phyloP scores from a whole-genome alignment of 2,113 vertebrate species.

The Gobiocypris rarus region DNA sequence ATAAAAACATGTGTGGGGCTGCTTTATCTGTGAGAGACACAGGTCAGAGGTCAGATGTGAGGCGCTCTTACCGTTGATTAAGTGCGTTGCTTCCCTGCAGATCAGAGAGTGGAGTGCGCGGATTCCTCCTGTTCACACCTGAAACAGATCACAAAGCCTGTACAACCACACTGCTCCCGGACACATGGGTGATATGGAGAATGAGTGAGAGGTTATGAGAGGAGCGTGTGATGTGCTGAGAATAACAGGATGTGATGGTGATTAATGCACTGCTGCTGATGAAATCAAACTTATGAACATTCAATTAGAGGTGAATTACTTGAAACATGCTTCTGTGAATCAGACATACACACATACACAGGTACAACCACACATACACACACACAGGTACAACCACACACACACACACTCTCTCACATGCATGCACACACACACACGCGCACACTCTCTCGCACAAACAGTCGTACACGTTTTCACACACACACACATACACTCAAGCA shows the following conservation, averaged over 20 bases:
- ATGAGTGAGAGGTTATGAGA: slow-evolving; percentile 8
- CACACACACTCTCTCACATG: no score
- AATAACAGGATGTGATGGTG: not conserved
- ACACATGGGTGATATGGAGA: not conserved
- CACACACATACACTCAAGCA: no score
- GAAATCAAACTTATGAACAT: not conserved
- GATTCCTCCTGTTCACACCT: slow-evolving; percentile 88
- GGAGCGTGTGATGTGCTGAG: not conserved
- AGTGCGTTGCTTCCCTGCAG: slow-evolving; percentile 89
- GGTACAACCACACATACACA: no score
- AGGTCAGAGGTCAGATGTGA: not conserved
- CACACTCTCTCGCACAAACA: no score
- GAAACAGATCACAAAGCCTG: slow-evolving; percentile 56
- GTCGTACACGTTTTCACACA: no score
- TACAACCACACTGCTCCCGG: slow-evolving; percentile 4
- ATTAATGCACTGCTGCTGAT: not conserved
- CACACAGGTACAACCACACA: no score
- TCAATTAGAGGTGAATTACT: slow-evolving; percentile 18
- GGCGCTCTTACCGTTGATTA: slow-evolving; percentile 80
- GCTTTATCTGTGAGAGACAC: not conserved
- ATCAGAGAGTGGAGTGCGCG: slow-evolving; percentile 88
- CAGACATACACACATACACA: no score
- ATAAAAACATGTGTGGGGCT: not conserved
- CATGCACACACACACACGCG: no score
- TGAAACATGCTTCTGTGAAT: slow-evolving; percentile 40